Conservation (phyloP, 2,113 vertebrate genomes). For the Cyanistes caeruleus region DNA sequence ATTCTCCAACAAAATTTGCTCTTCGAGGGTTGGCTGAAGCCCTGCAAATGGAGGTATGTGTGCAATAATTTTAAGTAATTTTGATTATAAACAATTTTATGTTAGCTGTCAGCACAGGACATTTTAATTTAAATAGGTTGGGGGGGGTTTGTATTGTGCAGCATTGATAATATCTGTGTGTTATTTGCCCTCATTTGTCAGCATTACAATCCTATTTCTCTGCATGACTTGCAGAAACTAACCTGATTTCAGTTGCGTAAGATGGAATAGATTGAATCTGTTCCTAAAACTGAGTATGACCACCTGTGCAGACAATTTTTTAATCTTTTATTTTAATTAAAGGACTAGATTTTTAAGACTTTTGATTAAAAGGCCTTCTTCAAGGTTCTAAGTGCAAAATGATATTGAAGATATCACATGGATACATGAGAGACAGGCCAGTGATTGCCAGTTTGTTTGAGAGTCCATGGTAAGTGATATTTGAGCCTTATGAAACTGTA, state of each 20-base stretch:
- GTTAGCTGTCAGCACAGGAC: neutral
- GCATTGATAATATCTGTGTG: neutral
- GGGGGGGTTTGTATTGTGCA: neutral
- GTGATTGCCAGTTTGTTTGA: neutral
- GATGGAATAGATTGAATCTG: neutral
- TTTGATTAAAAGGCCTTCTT: neutral
- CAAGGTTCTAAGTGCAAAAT: neutral
- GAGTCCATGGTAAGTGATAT: neutral
- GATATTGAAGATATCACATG: neutral
- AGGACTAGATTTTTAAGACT: neutral
- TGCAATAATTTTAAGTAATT: neutral
- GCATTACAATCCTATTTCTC: neutral
- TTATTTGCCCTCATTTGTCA: neutral
- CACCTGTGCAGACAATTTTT: neutral
- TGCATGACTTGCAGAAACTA: neutral
- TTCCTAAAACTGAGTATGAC: neutral
- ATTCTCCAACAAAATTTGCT: constrained; percentile 95
- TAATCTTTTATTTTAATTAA: neutral
- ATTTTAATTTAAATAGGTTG: neutral
- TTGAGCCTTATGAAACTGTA: neutral
- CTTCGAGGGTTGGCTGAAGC: constrained; percentile 93
- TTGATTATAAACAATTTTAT: neutral
- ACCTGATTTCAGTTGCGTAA: neutral
- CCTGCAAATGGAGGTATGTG: constrained; percentile 95
- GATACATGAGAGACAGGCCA: neutral